Evolutionary conservation across 1,140 invertebrate species (phyloP), one percentile per base, ranked within the genome.

Genomic region (Ctenoplectra terminalis): DNA sequence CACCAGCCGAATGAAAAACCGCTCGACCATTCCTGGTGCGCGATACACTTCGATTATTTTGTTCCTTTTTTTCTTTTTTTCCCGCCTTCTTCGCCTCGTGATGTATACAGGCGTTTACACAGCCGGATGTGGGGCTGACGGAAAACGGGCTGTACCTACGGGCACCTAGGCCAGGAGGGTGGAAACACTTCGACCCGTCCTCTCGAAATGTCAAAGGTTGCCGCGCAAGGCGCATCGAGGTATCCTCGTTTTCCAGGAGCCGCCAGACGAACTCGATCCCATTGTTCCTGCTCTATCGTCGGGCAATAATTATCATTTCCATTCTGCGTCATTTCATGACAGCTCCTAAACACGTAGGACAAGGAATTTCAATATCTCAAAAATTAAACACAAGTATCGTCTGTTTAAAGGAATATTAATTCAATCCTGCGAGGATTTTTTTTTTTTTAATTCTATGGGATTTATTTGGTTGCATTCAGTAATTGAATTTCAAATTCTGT

Each of bases 181-280:
- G 85, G 77, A 78, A 84, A 86, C 50, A 26, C 79, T 90, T 90
- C 88, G 84, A 88, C 88, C 89, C 83, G 81, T 81, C 70, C 87
- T 87, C 75, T 87, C 61, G 82, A 90, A 90, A 90, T 90, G 88
- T 90, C 87, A 90, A 89, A 89, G 89, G 89, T 90, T 90, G 75
- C 81, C 86, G 89, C 89, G 89, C 88, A 90, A 88, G 87, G 69
- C 87, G 67, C 61, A 63, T 80, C 74, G 82, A 64, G 37, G 75
- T 87, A 87, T 66, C 63, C 79, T 70, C 70, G 73, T 86, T 88
- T 88, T 77, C 82, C 79, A 73, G 78, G 60, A 87, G 61, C 74
- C 64, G 61, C 56, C 48, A 56, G 64, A 43, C 63, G 70, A 73
- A 69, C 61, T 46, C 52, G 58, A 43, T 66, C 54, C 73, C 40